These are phyloP conservation scores for Blastomussa wellsi DNA, from an alignment of 92 coral and sea anemone genomes.

Conservation along the genomic window DNA sequence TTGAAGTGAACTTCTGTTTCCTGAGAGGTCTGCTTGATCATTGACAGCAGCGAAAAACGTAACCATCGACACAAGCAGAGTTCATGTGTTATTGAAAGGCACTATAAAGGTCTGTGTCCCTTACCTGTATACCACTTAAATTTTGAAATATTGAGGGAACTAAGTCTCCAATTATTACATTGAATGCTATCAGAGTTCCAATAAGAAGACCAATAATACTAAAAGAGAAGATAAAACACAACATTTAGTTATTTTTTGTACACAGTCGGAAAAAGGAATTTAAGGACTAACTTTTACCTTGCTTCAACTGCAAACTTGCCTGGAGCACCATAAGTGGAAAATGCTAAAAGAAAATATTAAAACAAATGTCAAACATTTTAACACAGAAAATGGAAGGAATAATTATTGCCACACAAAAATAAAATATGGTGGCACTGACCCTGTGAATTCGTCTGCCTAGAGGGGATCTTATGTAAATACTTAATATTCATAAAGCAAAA, in stretches of 20 bases:
- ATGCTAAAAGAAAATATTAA: slow-evolving; percentile 50
- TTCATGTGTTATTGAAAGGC: too few species aligned
- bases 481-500: neutral
- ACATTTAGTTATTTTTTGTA: neutral
- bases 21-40: too few species aligned
- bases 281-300: slow-evolving; percentile 62
- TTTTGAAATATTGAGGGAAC: slow-evolving; percentile 83
- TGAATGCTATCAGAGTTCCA: slow-evolving; percentile 90
- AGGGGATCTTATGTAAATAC: too few species aligned
- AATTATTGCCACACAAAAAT: neutral
- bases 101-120: too few species aligned
- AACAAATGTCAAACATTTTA: neutral
- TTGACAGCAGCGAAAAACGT: too few species aligned
- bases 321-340: slow-evolving; percentile 75
- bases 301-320: slow-evolving; percentile 93
- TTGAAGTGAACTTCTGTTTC: too few species aligned
- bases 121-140: slow-evolving; percentile 81
- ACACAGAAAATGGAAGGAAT: neutral
- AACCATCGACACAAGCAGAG: too few species aligned
- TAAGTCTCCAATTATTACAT: slow-evolving; percentile 95
- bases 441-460: too few species aligned
- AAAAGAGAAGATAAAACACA: neutral
- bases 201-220: slow-evolving; percentile 89
- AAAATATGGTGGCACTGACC: neutral
- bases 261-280: too few species aligned